Base-by-base conservation (phyloP, 2,888 invertebrate species). In the Oeneis ivallda region DNA sequence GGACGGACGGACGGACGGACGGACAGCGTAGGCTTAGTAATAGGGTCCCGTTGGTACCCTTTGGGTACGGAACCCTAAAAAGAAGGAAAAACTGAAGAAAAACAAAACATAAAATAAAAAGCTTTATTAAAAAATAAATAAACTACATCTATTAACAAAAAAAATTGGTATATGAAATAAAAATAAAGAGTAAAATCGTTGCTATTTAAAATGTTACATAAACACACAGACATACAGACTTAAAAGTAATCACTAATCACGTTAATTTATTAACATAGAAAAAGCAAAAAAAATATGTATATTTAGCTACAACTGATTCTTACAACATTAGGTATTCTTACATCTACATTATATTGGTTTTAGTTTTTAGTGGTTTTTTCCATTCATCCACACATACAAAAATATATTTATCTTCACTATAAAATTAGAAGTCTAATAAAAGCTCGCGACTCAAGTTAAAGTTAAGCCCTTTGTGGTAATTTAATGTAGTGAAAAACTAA, bases 381-480 rank as follows among this genome's bases (percentile, higher is more conserved):
- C 64, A 69, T 49, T 69, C 73, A 64, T 65, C 62, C 74, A 34
- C 34, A 13, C 76, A 75, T 78, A 79, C 72, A 80, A 79, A 79
- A 78, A 79, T 78, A 80, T 72, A 72, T 72, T 71, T 60, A 26
- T 63, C 71, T 68, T 66, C 41, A 26, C 26, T 59, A 62, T 34
- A 34, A 62, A 61, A 59, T 62, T 39, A 61, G 62, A 65, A 43
- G 41, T 37, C 37, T 19, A 61, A 41, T 39, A 13, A 54, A 60
- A 2, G 37, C 13, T 41, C 41, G 47, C 47, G 13, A 26, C 43
- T 34, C 43, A 60, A 56, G 17, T 26, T 37, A 32, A 53, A 53
- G 53, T 13, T 7, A 53, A 34, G 34, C 15, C 37, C 0, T 32
- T 37, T 37, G 26, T 11, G 11, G 3, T 17, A 19, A 50, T 50